Evolutionary conservation across 2,113 vertebrate species (phyloP), one percentile per base, ranked within the genome.

Genomic region (Pteropus alecto): DNA sequence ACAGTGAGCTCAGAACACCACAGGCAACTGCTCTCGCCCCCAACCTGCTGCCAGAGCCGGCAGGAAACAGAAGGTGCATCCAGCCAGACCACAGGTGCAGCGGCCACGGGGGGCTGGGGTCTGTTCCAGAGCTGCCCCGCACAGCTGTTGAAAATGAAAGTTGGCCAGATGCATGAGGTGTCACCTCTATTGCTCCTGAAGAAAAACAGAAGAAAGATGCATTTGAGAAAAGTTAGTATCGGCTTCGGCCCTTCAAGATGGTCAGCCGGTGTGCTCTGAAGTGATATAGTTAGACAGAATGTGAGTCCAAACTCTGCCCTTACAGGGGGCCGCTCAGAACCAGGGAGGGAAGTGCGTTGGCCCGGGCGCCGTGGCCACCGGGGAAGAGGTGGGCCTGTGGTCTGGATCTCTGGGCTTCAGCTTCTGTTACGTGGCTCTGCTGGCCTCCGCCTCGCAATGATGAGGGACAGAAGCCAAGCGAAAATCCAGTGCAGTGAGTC

Each of bases 71-170:
- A n/a, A 41, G 56, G 41, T 78, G 14, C 30, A 5, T 51, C 48
- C 92, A 71, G 86, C 58, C 38, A 38, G 56, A 51, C 76, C n/a
- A 19, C 95, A 96, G 95, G 87, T 95, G 87, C 65, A 73, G 14
- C 35, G 79, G 78, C 58, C 71, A 7, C 89, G 73, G 86, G 90
- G 85, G 88, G 67, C 1, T 1, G 7, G 68, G 33, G 30, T 7
- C 58, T 24, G 0, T 54, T 68, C 87, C 90, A 96, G 83, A 68
- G 77, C 48, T 43, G 38, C 74, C 74, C 38, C 83, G 87, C 70
- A 24, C 78, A 87, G 95, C 90, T 96, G 95, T 61, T 87, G 54
- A 46, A 16, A n/a, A 35, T 71, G 92, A 96, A 97, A 93, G 94
- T 96, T 77, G 46, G 95, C 71, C 97, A 94, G 56, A 46, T 51